Conservation (phyloP, 2,797 vertebrate species). For the Sebastes wilsoni region DNA sequence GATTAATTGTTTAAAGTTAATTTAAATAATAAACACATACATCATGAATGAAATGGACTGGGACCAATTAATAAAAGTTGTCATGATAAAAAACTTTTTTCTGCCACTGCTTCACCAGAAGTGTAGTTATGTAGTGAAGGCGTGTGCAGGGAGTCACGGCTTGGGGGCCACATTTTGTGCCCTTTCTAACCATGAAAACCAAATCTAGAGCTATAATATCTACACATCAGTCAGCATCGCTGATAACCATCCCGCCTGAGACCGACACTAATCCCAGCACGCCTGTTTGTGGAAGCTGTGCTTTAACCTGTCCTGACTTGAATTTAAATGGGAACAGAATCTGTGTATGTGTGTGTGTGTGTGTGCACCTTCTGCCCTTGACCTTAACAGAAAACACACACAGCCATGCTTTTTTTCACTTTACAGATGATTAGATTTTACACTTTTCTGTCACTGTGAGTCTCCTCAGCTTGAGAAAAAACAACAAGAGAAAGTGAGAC, state of each 20-base stretch:
- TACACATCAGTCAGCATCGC: not conserved
- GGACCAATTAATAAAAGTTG: not conserved
- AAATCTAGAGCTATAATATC: not conserved
- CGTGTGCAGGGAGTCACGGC: not conserved
- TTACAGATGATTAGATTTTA: not conserved
- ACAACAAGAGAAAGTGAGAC: not conserved
- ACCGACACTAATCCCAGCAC: not conserved
- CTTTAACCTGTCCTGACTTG: slow-evolving; percentile 9
- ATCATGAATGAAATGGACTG: not conserved
- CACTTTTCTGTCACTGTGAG: not conserved
- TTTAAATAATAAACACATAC: not conserved
- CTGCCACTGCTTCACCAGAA: not conserved
- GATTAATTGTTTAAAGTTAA: not conserved
- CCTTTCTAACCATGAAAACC: not conserved
- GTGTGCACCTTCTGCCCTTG: not conserved
- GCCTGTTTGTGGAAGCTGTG: not conserved
- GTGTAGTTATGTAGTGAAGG: not conserved
- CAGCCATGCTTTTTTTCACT: no score
- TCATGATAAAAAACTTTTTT: not conserved
- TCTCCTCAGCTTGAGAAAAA: not conserved
- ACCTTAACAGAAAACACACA: not conserved
- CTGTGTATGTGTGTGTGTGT: not conserved
- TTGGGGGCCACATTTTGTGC: not conserved
- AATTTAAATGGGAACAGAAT: slow-evolving; percentile 14
- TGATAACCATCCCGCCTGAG: not conserved